phyloP scores from a whole-genome alignment of 2,888 invertebrate species.

The Lasioglossum villosulum region DNA sequence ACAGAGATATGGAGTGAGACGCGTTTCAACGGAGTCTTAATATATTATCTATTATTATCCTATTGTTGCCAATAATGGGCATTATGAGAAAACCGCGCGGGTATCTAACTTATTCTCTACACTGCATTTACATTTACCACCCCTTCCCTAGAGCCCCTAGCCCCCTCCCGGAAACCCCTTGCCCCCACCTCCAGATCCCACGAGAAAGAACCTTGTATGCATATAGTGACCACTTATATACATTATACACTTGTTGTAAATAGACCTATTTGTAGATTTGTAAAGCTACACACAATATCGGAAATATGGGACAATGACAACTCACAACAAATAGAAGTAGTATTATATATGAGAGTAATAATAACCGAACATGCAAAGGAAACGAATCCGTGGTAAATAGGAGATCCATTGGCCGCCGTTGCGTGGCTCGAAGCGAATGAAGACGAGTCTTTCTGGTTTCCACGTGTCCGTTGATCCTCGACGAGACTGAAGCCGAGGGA shows the following conservation, averaged over 20 bases:
- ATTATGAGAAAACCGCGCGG: constrained; percentile 82
- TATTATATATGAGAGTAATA: not conserved
- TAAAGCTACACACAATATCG: constrained; percentile 64
- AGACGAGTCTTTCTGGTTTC: constrained; percentile 23
- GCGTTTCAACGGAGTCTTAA: constrained; percentile 74
- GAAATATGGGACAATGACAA: not conserved
- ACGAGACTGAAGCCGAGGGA: not conserved
- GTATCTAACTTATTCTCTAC: constrained; percentile 81
- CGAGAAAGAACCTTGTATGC: constrained; percentile 63
- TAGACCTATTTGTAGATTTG: constrained; percentile 69
- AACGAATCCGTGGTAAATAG: constrained; percentile 46
- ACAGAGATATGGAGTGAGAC: constrained; percentile 28
- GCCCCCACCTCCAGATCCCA: constrained; percentile 15
- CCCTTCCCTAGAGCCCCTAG: not conserved
- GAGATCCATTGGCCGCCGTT: constrained; percentile 64
- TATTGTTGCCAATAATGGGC: constrained; percentile 84
- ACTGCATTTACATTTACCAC: constrained; percentile 70
- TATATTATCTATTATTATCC: constrained; percentile 83
- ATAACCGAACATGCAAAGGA: constrained; percentile 34
- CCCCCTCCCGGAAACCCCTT: not conserved
- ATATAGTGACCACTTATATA: constrained; percentile 69
- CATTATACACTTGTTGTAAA: constrained; percentile 74
- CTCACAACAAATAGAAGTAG: constrained; percentile 18
- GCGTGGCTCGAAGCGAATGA: constrained; percentile 53
- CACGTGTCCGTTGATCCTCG: not conserved